Evolutionary conservation across 1,140 invertebrate species (phyloP), one percentile per base, ranked within the genome.

Genomic region (Procambarus clarkii): DNA sequence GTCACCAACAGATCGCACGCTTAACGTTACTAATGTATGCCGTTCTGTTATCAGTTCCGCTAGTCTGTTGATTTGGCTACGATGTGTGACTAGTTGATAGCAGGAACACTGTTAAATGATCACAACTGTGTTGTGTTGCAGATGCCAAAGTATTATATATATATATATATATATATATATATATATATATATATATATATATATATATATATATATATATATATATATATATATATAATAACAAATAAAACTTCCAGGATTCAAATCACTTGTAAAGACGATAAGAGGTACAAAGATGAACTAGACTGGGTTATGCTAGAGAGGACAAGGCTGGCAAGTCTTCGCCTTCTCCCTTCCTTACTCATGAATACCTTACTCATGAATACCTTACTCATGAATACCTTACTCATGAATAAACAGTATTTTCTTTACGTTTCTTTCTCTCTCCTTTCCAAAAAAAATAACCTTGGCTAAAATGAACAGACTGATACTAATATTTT

Each of bases 91-190:
- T 76, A 74, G 46, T 76, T 69, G 54, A 50, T 76, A 76, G 21
- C 84, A 86, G 84, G 84, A 86, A 74, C 48, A 81, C 48, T 46
- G n/a, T 64, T 48, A 54, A 71, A 34, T 50, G 21, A 77, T 76
- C 71, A 71, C 84, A 71, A 76, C 46, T 76, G 84, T 76, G 46
- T 86, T 76, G 84, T 86, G 84, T 44, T 86, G 24, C 69, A 50
- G 84, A 86, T 74, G 84, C 71, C 84, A 86, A 86, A 86, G 71
- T 86, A 86, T 77, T 77, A 64, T 3, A 54, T 54, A 54, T 54
- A 54, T 54, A 54, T 3, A 54, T 54, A 54, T 54, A 54, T 7
- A 54, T 54, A 54, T 54, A 54, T 54, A 54, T 54, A 54, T 54
- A 54, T 54, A 54, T 54, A 54, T 54, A 54, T 54, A 54, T 54